Conservation (phyloP, 2,113 vertebrate species). For the Coryphaenoides rupestris region DNA sequence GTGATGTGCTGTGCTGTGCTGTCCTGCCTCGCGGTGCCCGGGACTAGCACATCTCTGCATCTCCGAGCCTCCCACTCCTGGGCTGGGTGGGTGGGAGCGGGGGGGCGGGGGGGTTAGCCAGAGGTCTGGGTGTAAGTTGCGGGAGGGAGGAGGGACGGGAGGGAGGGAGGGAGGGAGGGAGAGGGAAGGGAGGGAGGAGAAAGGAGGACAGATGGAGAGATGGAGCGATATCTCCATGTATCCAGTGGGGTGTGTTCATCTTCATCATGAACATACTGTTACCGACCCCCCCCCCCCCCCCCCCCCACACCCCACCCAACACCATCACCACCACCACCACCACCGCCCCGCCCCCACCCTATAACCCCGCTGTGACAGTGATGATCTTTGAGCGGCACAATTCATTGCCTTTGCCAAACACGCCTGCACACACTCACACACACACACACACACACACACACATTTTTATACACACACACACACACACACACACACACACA, state of each 20-base stretch:
- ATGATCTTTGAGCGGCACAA: constrained; percentile 1
- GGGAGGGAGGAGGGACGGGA: too few species aligned
- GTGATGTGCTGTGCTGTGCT: constrained; percentile 14
- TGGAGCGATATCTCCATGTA: not conserved
- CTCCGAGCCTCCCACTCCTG: constrained; percentile 17
- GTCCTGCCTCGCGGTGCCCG: constrained; percentile 5
- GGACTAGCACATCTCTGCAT: constrained; percentile 7
- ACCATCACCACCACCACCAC: constrained; percentile 7
- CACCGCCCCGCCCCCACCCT: constrained; percentile 1
- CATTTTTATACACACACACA: constrained; percentile 18
- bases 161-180: not conserved
- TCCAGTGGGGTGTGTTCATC: constrained; percentile 19
- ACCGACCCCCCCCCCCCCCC: constrained; percentile 5
- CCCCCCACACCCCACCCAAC: constrained; percentile 1
- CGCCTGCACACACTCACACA: not conserved
- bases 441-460: not conserved
- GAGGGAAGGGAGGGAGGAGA: not conserved
- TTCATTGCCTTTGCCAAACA: too few species aligned
- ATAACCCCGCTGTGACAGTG: constrained; percentile 18
- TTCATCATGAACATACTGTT: constrained; percentile 26
- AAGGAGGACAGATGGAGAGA: not conserved
- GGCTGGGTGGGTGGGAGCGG: constrained; percentile 1
- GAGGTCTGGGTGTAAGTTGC: not conserved
- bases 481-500: constrained; percentile 13
- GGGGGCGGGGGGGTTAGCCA: constrained; percentile 15